Base-by-base conservation (phyloP, 2,113 vertebrate genomes). In the Syrmaticus mikado region DNA sequence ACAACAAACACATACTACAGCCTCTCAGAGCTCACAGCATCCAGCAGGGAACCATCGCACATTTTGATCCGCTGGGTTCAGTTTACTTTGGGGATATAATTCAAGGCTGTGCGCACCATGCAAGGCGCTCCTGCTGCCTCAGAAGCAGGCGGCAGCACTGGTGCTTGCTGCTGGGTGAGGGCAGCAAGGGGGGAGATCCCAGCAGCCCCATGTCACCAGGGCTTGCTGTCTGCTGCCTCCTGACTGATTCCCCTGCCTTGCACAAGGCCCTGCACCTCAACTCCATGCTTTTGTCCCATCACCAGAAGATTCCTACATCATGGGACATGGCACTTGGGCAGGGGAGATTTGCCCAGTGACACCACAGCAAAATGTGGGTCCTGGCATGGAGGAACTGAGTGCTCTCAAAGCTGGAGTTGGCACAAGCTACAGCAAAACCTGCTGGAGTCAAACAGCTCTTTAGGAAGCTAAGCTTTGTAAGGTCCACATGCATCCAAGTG, bases 1-100 rank as follows among this genome's bases (percentile, higher is more conserved):
- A 93, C 87, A 92, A 92, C 78, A 95, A 93, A 94, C 70, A 88
- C 46, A 65, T n/a, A 75, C 75, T 91, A 82, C 71, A 91, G 71
- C 87, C 89, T 82, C 91, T 82, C 53, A 58, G 84, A 85, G 58
- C 58, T 82, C 45, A 46, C 73, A 62, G 84, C 2, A 1, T 87
- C 85, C 55, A 3, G 38, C 60, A 91, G 60, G 85, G 93, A 92
- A 71, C 68, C 62, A 87, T 66, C 32, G 11, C 0, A 0, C 66
- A 45, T 87, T 93, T 84, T 73, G 75, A 89, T 82, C 82, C 72
- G 27, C 45, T 62, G 55, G 62, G 48, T 50, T 89, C 67, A 45
- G 55, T 76, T 92, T 87, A 91, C 67, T 94, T 85, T 85, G n/a
- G 55, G 36, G 71, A 58, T 55, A 36, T 73, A 64, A 58, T 45